Evolutionary conservation across 2,888 invertebrate species (phyloP), one percentile per base, ranked within the genome.

Genomic region (Silvanus unidentatus): DNA sequence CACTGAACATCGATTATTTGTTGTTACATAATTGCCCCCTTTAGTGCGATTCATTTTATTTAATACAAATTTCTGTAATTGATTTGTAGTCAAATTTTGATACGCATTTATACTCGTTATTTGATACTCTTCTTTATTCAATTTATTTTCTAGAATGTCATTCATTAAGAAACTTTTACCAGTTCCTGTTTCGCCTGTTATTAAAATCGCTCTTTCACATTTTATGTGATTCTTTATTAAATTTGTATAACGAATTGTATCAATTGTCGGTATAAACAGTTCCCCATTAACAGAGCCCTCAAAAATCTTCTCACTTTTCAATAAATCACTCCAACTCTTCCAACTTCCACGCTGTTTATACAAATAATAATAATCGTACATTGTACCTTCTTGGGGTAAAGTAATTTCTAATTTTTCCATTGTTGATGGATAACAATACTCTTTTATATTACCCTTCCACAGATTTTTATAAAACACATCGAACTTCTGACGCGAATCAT

Each of bases 191-290:
- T 79, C 75, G 1, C 84, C 84, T 13, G 77, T 74, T 48, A 84
- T 63, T 42, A 84, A 64, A 43, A 82, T 77, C 54, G 83, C 80
- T 60, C 80, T 80, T 56, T 82, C 77, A 65, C 84, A 79, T 1
- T 65, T 68, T 6, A 82, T 60, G 58, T 78, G 79, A 32, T 74
- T 67, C 13, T 76, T 68, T 38, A 84, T 62, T 49, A 84, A 68
- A 57, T 72, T 74, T 2, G 70, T 67, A 55, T 66, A 79, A 52
- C 77, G 75, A 0, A 78, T 69, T 11, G 77, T 79, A 49, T 81
- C 81, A 13, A 74, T 64, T 0, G 81, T 83, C 14, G 79, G 78
- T 10, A 83, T 73, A 44, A 78, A 74, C 43, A 75, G 60, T 47
- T 71, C 65, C 11, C 59, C 54, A n/a, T 12, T 16, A 70, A 52